Evolutionary conservation across 1,140 invertebrate genomes (phyloP), one percentile per base, ranked within the genome.

Genomic region (Drosophila subpulchrella): DNA sequence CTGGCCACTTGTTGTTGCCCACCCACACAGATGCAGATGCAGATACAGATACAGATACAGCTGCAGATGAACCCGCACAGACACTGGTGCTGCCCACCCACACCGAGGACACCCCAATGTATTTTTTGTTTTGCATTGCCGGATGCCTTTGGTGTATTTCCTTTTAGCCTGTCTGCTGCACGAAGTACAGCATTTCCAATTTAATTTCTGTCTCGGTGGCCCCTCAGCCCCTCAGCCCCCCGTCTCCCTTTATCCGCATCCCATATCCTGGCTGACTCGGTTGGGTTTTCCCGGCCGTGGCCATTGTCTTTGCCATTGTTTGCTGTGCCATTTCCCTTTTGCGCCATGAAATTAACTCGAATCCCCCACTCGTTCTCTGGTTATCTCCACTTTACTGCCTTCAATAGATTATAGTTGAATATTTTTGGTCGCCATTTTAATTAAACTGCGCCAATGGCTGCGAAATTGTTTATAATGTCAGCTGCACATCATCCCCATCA

Each of bases 241-340:
- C 46, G 10, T 17, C 17, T 39, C 39, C 34, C 42, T 20, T 20
- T 50, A 17, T 42, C 42, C 46, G 10, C 30, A 27, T 36, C 68
- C 38, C 32, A 15, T 17, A 73, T 58, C 62, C 44, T 60, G 56
- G 60, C 47, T 10, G 51, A 20, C 30, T 61, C 66, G 68, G 55
- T 65, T 42, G 46, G 42, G 56, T 61, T 54, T 75, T 77, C 56
- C 60, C 73, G 73, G 81, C 78, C 74, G 51, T 81, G 61, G 73
- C 82, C 75, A 86, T 86, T 86, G 83, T 86, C 83, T 86, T 88
- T 86, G 72, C 72, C 71, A 79, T 89, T 86, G 83, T 89, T 88
- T 86, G 84, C 80, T 80, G 75, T 88, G 80, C 67, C 72, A 88
- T 83, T 88, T 88, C 80, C 80, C 73, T 66, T 89, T 82, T 70